Evolutionary conservation across 1,140 invertebrate genomes (phyloP), one percentile per base, ranked within the genome.

Genomic region (Condylostylus longicornis): DNA sequence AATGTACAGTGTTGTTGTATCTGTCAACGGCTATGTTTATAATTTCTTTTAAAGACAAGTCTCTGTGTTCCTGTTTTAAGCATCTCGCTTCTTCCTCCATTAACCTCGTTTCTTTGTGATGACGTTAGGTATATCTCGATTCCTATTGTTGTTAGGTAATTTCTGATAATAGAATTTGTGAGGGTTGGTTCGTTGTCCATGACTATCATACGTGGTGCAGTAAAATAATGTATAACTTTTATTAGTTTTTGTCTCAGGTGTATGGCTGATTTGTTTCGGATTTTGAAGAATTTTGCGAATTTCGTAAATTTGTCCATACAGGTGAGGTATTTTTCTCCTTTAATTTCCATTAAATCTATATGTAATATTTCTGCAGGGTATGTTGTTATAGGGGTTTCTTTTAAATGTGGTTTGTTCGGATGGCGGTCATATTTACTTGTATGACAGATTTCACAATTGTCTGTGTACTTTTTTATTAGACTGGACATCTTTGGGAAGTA

Each of bases 291-390:
- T 35, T 42, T 38, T 15, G 13, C 36, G 18, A 42, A 38, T 35
- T 38, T 42, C 6, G 36, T 35, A 33, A 37, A 42, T 28, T 42
- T 42, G 14, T 42, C 40, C 5, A 37, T 14, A n/a, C 35, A 37
- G 10, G 18, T 25, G 1, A 42, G 10, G 18, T 25, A 42, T 32
- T 42, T 33, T 17, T 37, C 35, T 10, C 21, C 15, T 17, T 31
- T 4, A 8, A 42, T 14, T 18, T 33, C 19, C 7, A 42, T 12
- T 2, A 37, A 37, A 28, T 37, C 37, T 1, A 37, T 32, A 27
- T 35, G 39, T 2, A 41, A 20, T 13, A 42, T 42, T 37, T 42
- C 23, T n/a, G 12, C 9, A 3, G 36, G 31, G 7, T 29, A 30
- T 28, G 31, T 35, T 10, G 41, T 32, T 12, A 38, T 32, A 23